A percentile compares a stretch with the other conserved stretches of the same genome.
phyloP scores from a whole-genome alignment of 2,113 vertebrate genomes.

The Cynopterus brachyotis region DNA sequence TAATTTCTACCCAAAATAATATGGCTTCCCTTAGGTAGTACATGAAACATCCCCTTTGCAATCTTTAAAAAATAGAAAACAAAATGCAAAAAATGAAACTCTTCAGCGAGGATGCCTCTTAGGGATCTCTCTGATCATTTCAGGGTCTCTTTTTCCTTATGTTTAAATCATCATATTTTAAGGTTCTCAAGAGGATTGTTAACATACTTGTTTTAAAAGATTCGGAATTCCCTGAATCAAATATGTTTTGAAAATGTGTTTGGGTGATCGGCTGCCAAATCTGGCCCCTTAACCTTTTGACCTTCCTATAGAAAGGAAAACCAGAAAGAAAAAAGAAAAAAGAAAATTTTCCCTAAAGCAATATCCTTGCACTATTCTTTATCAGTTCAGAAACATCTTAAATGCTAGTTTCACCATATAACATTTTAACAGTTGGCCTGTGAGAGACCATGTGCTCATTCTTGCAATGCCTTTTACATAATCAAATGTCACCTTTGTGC shows the following conservation, averaged over 20 bases:
- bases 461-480: slow-evolving; percentile 58
- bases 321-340: background rate
- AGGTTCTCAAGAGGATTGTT: slow-evolving; percentile 66
- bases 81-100: slow-evolving; percentile 43
- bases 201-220: slow-evolving; percentile 71
- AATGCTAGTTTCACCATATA: slow-evolving; percentile 47
- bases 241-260: slow-evolving; percentile 58
- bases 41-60: slow-evolving; percentile 28
- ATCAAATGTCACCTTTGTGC: slow-evolving; percentile 72
- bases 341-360: background rate
- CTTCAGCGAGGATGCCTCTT: slow-evolving; percentile 13
- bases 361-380: slow-evolving; percentile 12
- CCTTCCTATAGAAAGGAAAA: slow-evolving; percentile 46
- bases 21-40: background rate
- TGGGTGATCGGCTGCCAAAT: slow-evolving; percentile 47
- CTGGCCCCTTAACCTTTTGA: background rate
- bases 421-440: slow-evolving; percentile 58
- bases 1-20: slow-evolving; percentile 60
- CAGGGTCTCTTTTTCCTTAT: slow-evolving; percentile 67
- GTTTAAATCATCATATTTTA: slow-evolving; percentile 70
- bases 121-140: slow-evolving; percentile 54
- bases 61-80: slow-evolving; percentile 51
- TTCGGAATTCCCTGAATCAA: slow-evolving; percentile 70
- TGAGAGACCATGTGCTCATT: slow-evolving; percentile 28
- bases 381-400: slow-evolving; percentile 39